Conservation (phyloP, 2,888 invertebrate species). For the Suillia variegata region DNA sequence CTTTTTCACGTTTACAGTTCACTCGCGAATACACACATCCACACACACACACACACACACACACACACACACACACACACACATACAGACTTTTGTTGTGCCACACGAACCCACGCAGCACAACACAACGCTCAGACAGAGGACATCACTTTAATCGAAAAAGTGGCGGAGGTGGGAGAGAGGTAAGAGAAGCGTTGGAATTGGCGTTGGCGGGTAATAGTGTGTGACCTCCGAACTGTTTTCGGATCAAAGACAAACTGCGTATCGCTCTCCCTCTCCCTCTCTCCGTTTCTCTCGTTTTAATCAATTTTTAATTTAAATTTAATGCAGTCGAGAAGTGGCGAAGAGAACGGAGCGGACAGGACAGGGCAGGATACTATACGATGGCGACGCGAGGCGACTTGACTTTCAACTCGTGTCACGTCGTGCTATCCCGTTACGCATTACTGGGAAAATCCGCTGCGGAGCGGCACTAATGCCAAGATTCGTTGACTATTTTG, state of each 20-base stretch:
- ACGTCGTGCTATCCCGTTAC: slow-evolving; percentile 38
- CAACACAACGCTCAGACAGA: too few species aligned
- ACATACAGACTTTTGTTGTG: too few species aligned
- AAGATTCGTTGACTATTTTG: slow-evolving; percentile 14
- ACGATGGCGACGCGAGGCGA: neutral
- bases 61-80: too few species aligned
- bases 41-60: too few species aligned
- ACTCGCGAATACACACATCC: neutral
- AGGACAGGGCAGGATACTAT: too few species aligned
- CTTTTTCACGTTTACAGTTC: slow-evolving; percentile 8
- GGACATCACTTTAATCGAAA: too few species aligned
- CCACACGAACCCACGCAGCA: too few species aligned
- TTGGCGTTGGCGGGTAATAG: slow-evolving; percentile 45
- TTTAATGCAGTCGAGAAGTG: slow-evolving; percentile 48
- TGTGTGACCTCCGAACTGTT: slow-evolving; percentile 40
- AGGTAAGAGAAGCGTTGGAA: neutral
- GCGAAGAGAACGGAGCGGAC: neutral
- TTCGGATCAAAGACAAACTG: neutral
- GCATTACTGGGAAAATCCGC: slow-evolving; percentile 48
- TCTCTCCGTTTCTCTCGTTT: slow-evolving; percentile 38
- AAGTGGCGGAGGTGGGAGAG: too few species aligned
- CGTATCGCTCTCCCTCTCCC: too few species aligned
- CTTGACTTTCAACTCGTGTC: slow-evolving; percentile 1
- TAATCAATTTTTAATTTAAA: slow-evolving; percentile 56
- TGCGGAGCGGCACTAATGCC: slow-evolving; percentile 46